Evolutionary conservation across 2,113 vertebrate species (phyloP).

Genomic region (Capreolus pygargus): DNA sequence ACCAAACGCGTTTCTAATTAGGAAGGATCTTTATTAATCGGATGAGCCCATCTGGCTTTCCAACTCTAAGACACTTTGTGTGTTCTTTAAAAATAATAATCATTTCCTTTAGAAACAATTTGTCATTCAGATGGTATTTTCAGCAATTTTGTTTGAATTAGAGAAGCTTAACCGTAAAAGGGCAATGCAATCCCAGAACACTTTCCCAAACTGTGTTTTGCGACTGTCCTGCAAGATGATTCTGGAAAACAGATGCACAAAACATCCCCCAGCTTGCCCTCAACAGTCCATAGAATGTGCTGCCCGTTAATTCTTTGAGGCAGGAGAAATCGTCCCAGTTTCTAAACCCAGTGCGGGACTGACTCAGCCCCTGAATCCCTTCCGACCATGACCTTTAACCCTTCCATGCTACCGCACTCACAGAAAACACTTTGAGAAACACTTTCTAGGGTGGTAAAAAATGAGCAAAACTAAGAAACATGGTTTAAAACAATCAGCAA

Average conservation of each 20-base stretch:
- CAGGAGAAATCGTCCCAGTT: background rate
- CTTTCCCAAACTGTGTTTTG: background rate
- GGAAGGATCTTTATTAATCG: constrained; percentile 7
- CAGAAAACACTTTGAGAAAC: background rate
- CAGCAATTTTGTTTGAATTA: constrained; percentile 32
- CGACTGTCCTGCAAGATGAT: background rate
- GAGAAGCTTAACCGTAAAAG: background rate
- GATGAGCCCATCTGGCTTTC: background rate
- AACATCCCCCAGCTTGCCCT: background rate
- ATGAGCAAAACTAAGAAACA: background rate
- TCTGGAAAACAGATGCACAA: background rate
- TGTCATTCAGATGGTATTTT: constrained; percentile 46
- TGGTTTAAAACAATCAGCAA: background rate
- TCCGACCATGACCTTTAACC: background rate
- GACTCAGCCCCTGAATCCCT: background rate
- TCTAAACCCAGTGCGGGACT: background rate
- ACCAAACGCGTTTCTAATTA: background rate
- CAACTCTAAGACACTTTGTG: background rate
- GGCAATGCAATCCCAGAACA: background rate
- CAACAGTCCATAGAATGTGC: background rate
- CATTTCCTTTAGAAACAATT: background rate
- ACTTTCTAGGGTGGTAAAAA: background rate
- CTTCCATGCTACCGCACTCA: background rate
- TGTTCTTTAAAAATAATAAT: background rate
- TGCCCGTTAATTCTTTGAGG: background rate